Evolutionary conservation across 2,797 vertebrate species (phyloP).

Genomic region (Podarcis siculus): DNA sequence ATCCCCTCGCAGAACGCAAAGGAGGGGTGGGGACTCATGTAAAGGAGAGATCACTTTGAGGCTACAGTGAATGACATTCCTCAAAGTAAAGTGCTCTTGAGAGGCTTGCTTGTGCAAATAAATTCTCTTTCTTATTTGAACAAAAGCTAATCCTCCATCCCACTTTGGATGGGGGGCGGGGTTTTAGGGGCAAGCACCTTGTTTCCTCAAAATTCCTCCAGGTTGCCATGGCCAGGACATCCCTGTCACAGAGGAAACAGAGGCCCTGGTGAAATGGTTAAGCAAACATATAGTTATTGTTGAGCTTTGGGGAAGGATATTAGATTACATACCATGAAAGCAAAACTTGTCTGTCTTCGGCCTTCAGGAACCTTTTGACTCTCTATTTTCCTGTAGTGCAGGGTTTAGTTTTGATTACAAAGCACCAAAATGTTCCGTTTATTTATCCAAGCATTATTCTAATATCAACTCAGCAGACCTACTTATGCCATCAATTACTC

Average conservation of each 20-base stretch:
- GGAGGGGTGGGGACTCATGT: neutral
- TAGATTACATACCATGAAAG: constrained; percentile 74
- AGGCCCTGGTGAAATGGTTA: constrained; percentile 73
- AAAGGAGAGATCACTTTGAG: rapidly evolving
- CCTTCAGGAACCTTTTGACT: constrained; percentile 59
- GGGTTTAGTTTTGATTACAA: constrained; percentile 68
- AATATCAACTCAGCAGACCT: constrained; percentile 63
- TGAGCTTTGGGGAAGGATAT: constrained; percentile 76
- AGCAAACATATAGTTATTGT: constrained; percentile 75
- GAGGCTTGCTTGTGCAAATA: constrained; percentile 23
- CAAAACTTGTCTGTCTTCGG: constrained; percentile 63
- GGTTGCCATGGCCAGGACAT: constrained; percentile 66
- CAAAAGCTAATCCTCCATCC: constrained; percentile 50
- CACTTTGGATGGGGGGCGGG: constrained; percentile 35
- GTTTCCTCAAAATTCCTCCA: constrained; percentile 68
- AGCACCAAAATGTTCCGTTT: constrained; percentile 59
- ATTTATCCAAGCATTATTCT: constrained; percentile 73
- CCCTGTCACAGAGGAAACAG: constrained; percentile 26
- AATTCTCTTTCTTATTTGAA: constrained; percentile 38
- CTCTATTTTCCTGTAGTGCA: constrained; percentile 65
- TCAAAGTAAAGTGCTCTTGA: constrained; percentile 19
- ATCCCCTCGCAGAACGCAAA: neutral
- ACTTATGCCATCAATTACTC: constrained; percentile 10
- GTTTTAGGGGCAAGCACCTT: constrained; percentile 37
- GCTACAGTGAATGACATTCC: neutral